Percentiles rank a stretch among this genome's conserved stretches.
Evolutionary conservation across 2,888 invertebrate species (phyloP).

Genomic region (Chirona hameri): DNA sequence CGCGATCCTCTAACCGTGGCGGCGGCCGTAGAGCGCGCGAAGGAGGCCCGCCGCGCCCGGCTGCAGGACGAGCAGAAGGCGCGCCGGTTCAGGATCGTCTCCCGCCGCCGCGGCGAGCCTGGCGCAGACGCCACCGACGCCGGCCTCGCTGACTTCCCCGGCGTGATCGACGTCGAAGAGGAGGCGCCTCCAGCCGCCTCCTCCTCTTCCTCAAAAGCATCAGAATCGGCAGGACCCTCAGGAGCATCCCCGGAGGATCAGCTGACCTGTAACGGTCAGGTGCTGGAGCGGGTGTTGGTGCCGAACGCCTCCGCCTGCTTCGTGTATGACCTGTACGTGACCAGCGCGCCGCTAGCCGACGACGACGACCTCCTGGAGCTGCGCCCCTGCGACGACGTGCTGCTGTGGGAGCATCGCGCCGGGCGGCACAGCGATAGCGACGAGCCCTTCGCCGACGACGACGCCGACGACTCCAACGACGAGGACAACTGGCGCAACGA

Average conservation of each 20-base stretch:
- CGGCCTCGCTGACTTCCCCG: not conserved
- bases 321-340: not conserved
- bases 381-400: not conserved
- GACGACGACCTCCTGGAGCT: not conserved
- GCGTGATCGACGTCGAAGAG: not conserved
- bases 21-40: not conserved
- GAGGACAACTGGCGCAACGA: constrained; percentile 25
- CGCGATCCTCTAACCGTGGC: not conserved
- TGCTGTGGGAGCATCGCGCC: not conserved
- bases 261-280: not conserved
- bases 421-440: not conserved
- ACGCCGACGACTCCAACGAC: constrained; percentile 3
- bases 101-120: not conserved
- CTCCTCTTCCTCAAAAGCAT: not conserved
- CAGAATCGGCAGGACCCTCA: not conserved
- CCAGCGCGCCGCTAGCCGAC: not conserved
- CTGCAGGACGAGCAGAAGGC: not conserved
- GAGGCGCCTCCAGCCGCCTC: not conserved
- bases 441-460: not conserved
- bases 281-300: not conserved
- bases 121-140: not conserved
- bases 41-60: not conserved
- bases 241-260: not conserved
- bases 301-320: not conserved
- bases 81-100: not conserved